Base-by-base conservation (phyloP, 2,888 invertebrate genomes). In the Marronus borbonicus region DNA sequence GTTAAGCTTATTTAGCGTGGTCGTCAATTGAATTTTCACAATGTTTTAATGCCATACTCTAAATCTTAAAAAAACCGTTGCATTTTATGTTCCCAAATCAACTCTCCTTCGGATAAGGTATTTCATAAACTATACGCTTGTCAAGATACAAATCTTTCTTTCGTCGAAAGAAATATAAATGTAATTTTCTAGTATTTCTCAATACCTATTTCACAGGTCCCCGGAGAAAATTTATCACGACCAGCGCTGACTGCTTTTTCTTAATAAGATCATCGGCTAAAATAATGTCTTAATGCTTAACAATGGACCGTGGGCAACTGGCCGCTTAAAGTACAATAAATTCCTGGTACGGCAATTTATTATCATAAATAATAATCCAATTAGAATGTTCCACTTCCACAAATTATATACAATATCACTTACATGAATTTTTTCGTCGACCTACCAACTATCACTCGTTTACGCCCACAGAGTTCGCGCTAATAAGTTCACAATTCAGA, bases 321-420 rank as follows among this genome's bases (percentile, higher is more conserved):
- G 20, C 72, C 60, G 72, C 72, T 64, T 64, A 58, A 78, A 68
- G 68, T 66, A 76, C 64, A 75, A 78, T 78, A 78, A 78, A 78
- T 78, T 76, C 69, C 44, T 14, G 44, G 39, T 69, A 31, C 60
- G 39, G 76, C 60, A 66, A 72, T 76, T 69, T 66, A 68, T 69
- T 68, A 76, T 79, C 76, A 77, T 80, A 81, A 80, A 80, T 81
- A 81, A 78, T 81, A 81, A 81, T 80, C 80, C 79, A 81, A 81
- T 81, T 81, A 81, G 76, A 78, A 72, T 72, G 78, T 49, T 77
- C 79, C 68, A 80, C 76, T 79, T 80, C 79, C 79, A 81, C 77
- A 79, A 80, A 78, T 78, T 68, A 78, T 68, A 76, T 78, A 78
- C 78, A 68, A 75, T 76, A 78, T 78, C 76, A 76, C 68, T 76